These are phyloP conservation scores for Trichonephila clavipes DNA, from an alignment of 1,140 invertebrate genomes.

Conservation along the genomic window DNA sequence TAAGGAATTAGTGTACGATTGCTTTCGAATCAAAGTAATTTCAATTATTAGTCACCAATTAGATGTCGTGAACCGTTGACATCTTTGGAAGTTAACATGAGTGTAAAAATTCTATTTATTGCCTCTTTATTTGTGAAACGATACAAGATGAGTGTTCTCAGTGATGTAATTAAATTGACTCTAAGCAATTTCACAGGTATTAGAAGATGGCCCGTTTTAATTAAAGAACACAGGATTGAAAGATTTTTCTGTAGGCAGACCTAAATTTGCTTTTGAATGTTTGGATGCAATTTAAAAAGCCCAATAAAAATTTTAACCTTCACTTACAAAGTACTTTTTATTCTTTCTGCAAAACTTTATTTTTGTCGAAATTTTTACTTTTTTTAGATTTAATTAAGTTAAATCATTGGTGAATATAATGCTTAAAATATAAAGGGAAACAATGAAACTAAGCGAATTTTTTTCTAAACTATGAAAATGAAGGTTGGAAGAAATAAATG, in stretches of 20 bases:
- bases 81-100: background rate
- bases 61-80: constrained; percentile 5
- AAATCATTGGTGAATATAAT: too few species aligned
- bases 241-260: background rate
- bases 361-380: too few species aligned
- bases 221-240: background rate
- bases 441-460: too few species aligned
- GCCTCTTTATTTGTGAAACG: background rate
- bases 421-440: too few species aligned
- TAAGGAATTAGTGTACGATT: background rate
- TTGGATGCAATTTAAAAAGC: background rate
- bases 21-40: background rate
- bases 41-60: constrained; percentile 10
- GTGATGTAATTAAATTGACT: background rate
- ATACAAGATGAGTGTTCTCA: background rate
- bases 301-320: background rate
- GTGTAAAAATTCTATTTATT: background rate
- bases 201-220: background rate
- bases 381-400: too few species aligned
- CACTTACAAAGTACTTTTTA: too few species aligned
- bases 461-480: too few species aligned
- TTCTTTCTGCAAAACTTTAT: too few species aligned
- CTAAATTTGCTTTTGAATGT: background rate
- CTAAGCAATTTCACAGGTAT: background rate
- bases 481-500: too few species aligned